Conservation (phyloP, 2,888 invertebrate genomes). For the Yponomeuta plumbellus region DNA sequence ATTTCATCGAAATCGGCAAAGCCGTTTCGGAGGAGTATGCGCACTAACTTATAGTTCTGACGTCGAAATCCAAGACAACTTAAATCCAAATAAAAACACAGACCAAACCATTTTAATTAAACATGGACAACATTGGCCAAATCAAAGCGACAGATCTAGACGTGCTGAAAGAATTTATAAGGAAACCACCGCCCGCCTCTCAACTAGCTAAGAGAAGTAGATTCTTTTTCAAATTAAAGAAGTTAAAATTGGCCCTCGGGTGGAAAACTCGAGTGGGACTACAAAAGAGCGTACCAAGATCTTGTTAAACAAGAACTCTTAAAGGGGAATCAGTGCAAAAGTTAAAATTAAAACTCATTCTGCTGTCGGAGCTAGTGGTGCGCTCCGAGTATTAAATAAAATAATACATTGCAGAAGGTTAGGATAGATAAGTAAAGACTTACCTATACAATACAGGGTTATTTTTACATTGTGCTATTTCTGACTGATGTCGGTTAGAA, state of each 20-base stretch:
- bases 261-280: constrained; percentile 37
- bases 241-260: constrained; percentile 46
- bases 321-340: constrained; percentile 50
- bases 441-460: too few relatives aligned
- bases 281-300: constrained; percentile 45
- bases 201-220: constrained; percentile 20
- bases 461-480: too few relatives aligned
- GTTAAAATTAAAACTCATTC: constrained; percentile 61
- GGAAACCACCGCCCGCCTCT: not conserved
- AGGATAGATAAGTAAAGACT: not conserved
- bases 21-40: too few relatives aligned
- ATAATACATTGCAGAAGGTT: not conserved
- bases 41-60: too few relatives aligned
- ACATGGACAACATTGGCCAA: not conserved
- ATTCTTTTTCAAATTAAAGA: constrained; percentile 49
- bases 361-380: constrained; percentile 24
- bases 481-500: too few relatives aligned
- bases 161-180: not conserved
- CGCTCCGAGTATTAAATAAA: not conserved
- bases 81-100: too few relatives aligned
- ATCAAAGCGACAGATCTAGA: not conserved
- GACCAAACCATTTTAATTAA: not conserved
- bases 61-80: too few relatives aligned
- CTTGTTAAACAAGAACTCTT: constrained; percentile 58
- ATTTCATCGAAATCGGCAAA: too few relatives aligned